A percentile compares a stretch with the other conserved stretches of the same genome.
These are phyloP conservation scores for Hedya salicella DNA, from an alignment of 2,888 invertebrate species.

Conservation along the genomic window DNA sequence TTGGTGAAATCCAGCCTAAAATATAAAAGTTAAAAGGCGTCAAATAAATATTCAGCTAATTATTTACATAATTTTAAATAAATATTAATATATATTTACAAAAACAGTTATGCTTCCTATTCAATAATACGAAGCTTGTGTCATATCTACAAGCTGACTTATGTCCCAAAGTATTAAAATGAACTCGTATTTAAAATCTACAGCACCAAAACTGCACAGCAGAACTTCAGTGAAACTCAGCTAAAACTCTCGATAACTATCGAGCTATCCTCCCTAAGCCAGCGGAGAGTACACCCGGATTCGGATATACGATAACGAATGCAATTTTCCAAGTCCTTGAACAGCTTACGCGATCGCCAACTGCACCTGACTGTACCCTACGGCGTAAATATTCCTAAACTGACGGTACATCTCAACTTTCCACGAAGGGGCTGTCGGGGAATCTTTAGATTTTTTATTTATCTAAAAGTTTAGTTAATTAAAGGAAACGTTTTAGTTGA, in stretches of 20 bases:
- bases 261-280: constrained; percentile 23
- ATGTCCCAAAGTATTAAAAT: background rate
- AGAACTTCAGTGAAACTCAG: background rate
- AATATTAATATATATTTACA: too few species aligned
- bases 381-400: constrained; percentile 29
- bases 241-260: constrained; percentile 27
- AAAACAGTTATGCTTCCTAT: too few species aligned
- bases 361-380: constrained; percentile 59
- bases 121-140: too few species aligned
- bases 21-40: too few species aligned
- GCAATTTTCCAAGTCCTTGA: constrained; percentile 82
- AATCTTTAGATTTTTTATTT: too few species aligned
- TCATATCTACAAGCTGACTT: too few species aligned
- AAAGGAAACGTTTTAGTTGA: too few species aligned
- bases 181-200: background rate
- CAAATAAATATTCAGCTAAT: too few species aligned
- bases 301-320: constrained; percentile 83
- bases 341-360: constrained; percentile 73
- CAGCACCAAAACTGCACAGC: background rate
- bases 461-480: too few species aligned
- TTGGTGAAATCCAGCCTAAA: too few species aligned
- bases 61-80: too few species aligned
- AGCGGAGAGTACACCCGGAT: constrained; percentile 56
- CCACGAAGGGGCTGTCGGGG: background rate
- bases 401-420: constrained; percentile 15